Evolutionary conservation across 2,797 vertebrate genomes (phyloP), one percentile per base, ranked within the genome.

Genomic region (Enteromius argenteus): DNA sequence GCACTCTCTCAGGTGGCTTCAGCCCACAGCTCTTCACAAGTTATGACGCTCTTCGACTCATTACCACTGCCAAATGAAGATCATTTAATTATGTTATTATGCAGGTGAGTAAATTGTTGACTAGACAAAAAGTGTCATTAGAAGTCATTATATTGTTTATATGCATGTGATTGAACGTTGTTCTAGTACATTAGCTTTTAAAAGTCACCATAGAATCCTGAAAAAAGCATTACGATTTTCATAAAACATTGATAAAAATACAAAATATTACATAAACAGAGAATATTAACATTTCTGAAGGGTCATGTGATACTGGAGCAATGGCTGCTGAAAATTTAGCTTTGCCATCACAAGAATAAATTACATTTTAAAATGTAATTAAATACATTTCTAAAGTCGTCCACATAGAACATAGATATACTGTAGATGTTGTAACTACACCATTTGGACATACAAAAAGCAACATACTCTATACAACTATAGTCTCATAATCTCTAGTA

Each of bases 1-100:
- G 80, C 71, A 82, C 21, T 74, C 56, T 74, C 80, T 74, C 56
- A 51, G 58, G 71, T 82, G 80, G 32, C 69, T 82, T 64, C 80
- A 74, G 58, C 44, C 4, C 49, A 30, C 56, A 51, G 56, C 69
- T 62, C 44, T 64, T 82, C 58, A 51, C 69, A 74, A 64, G 56
- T 80, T 49, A 44, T n/a, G 58, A 66, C 13, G n/a, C 44, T 56
- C 23, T 56, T 64, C 21, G 44, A 75, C 44, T 79, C 83, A 84
- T 58, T 46, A 62, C 30, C 9, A 71, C 53, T 3, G 53, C 76
- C 62, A 46, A 76, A 74, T 66, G 58, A 60, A 58, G 35, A 68
- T 68, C 35, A 39, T 68, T 64, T 32, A 30, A 64, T 17, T 68
- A 37, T 3, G 17, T 39, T 21, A 68, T 68, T 68, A 39, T 39